phyloP scores from a whole-genome alignment of 2,888 invertebrate species.

The Unio pictorum region DNA sequence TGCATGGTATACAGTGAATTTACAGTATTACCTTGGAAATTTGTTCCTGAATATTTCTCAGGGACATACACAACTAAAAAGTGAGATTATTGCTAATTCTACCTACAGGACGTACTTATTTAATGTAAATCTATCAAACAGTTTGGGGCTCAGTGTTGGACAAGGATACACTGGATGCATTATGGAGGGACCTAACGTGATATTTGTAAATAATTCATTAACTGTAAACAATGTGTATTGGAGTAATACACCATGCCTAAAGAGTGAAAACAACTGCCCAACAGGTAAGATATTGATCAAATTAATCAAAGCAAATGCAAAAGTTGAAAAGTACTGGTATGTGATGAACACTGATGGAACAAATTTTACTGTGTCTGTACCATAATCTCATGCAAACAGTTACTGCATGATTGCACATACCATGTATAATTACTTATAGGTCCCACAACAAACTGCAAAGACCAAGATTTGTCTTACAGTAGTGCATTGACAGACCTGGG shows the following conservation, averaged over 20 bases:
- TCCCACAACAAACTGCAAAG: too few species aligned
- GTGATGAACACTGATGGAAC: too few species aligned
- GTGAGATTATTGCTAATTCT: conserved; percentile 39
- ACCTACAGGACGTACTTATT: conserved; percentile 37
- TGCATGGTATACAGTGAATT: conserved; percentile 36
- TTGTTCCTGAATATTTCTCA: conserved; percentile 33
- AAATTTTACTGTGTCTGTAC: background rate
- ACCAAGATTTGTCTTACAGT: too few species aligned
- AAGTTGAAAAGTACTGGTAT: background rate
- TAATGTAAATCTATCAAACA: conserved; percentile 29
- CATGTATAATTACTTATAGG: background rate
- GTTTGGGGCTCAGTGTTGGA: conserved; percentile 35
- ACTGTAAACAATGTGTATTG: conserved; percentile 24
- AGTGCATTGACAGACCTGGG: too few species aligned
- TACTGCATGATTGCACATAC: conserved; percentile 7
- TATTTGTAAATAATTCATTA: conserved; percentile 28
- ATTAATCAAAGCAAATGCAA: background rate
- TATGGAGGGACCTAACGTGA: conserved; percentile 44
- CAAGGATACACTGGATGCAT: conserved; percentile 44
- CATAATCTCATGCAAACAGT: background rate
- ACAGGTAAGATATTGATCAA: conserved; percentile 19
- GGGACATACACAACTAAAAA: conserved; percentile 16
- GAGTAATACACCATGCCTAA: conserved; percentile 34
- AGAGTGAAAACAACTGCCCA: conserved; percentile 20
- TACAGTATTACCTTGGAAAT: conserved; percentile 30